Percentiles rank a stretch among this genome's conserved stretches.
Evolutionary conservation across 2,888 invertebrate species (phyloP).

Genomic region (Cataglyphis albicans): DNA sequence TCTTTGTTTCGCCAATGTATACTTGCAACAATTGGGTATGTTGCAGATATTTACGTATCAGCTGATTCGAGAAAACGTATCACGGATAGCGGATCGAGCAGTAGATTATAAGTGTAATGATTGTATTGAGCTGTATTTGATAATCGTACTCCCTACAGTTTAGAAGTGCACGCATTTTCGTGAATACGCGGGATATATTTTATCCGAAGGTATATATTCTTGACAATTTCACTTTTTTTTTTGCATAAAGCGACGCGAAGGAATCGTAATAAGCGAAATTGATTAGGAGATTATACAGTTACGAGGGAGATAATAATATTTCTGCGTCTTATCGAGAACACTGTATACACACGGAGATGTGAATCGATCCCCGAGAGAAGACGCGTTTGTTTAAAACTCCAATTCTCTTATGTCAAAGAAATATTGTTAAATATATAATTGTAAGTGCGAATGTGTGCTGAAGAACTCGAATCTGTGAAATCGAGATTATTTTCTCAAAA

Average conservation of each 20-base stretch:
- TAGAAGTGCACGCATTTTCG: conserved; percentile 21
- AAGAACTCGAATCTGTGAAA: conserved; percentile 56
- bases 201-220: neutral
- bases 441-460: conserved; percentile 30
- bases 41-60: neutral
- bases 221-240: conserved; percentile 1
- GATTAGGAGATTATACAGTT: neutral
- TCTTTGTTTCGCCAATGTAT: neutral
- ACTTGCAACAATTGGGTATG: neutral
- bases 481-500: conserved; percentile 41
- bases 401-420: conserved; percentile 26
- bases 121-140: conserved; percentile 30
- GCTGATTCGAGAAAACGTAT: neutral
- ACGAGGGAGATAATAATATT: neutral
- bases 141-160: conserved; percentile 27
- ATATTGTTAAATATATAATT: neutral
- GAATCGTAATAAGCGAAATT: neutral
- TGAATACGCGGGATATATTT: conserved; percentile 19
- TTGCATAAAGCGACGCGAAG: conserved; percentile 7
- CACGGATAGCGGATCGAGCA: conserved; percentile 6
- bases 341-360: neutral
- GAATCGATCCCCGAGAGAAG: neutral
- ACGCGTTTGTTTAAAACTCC: conserved; percentile 3
- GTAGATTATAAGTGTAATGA: conserved; percentile 24
- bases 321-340: neutral